phyloP scores from a whole-genome alignment of 2,888 invertebrate genomes.

The Lasioglossum morio region DNA sequence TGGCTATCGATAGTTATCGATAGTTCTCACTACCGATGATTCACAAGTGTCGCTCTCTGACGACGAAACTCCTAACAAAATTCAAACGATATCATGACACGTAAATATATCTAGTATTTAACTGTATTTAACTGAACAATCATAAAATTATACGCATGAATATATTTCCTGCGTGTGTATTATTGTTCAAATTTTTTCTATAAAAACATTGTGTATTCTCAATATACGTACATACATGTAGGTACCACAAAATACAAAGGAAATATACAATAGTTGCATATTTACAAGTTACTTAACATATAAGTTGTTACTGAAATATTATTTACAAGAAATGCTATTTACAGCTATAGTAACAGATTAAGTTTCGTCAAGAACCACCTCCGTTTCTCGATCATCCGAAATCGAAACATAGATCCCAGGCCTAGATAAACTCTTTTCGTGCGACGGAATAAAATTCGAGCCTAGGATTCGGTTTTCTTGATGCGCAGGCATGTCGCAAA shows the following conservation, averaged over 20 bases:
- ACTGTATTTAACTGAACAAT: no score
- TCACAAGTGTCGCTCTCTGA: neutral
- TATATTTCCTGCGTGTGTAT: neutral
- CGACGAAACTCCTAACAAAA: neutral
- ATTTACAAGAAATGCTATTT: neutral
- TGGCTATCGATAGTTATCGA: neutral
- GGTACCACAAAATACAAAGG: neutral
- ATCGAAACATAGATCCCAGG: neutral
- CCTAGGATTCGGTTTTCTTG: conserved; percentile 70
- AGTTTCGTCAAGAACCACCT: conserved; percentile 10
- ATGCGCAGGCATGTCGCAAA: conserved; percentile 77
- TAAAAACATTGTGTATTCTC: neutral
- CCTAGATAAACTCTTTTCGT: conserved; percentile 56
- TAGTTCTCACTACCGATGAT: neutral
- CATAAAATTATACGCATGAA: neutral
- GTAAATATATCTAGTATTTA: neutral
- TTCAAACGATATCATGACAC: neutral
- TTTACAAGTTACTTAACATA: neutral
- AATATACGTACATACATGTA: neutral
- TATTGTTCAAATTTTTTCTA: neutral
- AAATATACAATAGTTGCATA: neutral
- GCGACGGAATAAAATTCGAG: conserved; percentile 2
- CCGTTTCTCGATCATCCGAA: conserved; percentile 23
- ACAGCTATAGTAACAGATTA: neutral
- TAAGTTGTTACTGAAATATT: neutral